Evolutionary conservation across 2,888 invertebrate genomes (phyloP).

Genomic region (Hofmannophila pseudospretella): DNA sequence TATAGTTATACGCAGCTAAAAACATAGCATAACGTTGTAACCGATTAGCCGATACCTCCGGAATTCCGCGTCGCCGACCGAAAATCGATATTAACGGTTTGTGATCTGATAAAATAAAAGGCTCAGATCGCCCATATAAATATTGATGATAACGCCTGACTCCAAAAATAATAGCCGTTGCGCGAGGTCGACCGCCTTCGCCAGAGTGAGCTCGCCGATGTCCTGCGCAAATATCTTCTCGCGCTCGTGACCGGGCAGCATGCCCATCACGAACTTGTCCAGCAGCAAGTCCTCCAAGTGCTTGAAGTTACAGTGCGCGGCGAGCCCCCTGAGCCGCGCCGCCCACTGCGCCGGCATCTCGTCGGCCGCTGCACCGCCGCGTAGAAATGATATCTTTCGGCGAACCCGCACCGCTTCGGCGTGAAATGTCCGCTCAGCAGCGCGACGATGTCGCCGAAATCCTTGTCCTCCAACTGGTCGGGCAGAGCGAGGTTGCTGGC

Average conservation of each 20-base stretch:
- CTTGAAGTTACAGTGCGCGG: constrained; percentile 6
- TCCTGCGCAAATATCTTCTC: constrained; percentile 5
- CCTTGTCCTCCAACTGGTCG: neutral
- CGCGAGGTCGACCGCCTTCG: constrained; percentile 12
- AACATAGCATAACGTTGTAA: constrained; percentile 26
- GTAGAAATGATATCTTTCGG: constrained; percentile 7
- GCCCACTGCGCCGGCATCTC: constrained; percentile 6
- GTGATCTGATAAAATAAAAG: constrained; percentile 24
- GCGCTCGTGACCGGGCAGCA: constrained; percentile 7
- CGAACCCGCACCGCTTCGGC: constrained; percentile 2
- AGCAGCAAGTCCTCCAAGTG: constrained; percentile 1
- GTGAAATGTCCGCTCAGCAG: constrained; percentile 6
- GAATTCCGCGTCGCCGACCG: constrained; percentile 21
- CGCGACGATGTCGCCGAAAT: constrained; percentile 2
- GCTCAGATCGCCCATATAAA: constrained; percentile 18
- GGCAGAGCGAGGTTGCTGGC: neutral
- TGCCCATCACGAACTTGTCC: constrained; percentile 10
- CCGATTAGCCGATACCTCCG: constrained; percentile 23
- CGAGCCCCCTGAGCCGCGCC: constrained; percentile 7
- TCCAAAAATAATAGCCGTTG: too few species aligned
- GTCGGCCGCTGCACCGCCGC: constrained; percentile 3
- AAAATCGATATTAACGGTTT: constrained; percentile 26
- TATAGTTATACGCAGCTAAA: constrained; percentile 23
- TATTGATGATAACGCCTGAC: too few species aligned
- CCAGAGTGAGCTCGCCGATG: constrained; percentile 7